Evolutionary conservation across 2,113 vertebrate species (phyloP).

Genomic region (Indicator maculatus): DNA sequence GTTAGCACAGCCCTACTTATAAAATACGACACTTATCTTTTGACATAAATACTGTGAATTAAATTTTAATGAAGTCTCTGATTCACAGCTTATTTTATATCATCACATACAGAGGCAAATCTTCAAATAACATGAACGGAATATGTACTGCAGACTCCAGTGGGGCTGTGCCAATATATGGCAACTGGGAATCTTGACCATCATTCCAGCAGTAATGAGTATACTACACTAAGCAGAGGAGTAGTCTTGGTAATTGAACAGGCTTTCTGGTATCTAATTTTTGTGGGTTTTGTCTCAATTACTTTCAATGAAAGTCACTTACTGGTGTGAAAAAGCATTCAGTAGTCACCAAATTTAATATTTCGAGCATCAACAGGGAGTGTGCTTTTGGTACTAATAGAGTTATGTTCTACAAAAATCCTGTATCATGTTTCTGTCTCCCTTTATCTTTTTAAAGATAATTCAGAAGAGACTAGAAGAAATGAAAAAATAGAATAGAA

Average conservation of each 20-base stretch:
- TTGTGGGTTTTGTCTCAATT: not conserved
- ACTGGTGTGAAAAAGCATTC: constrained; percentile 7
- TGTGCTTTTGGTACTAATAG: not conserved
- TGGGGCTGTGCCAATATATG: not conserved
- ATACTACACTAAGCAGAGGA: not conserved
- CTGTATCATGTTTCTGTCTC: not conserved
- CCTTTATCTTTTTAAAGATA: not conserved
- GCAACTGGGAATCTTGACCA: not conserved
- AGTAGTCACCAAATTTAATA: not conserved
- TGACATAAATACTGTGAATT: not conserved
- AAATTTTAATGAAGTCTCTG: not conserved
- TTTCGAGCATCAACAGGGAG: not conserved
- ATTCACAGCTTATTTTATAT: not conserved
- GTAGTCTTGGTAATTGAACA: not conserved
- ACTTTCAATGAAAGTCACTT: not conserved
- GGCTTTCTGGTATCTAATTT: not conserved
- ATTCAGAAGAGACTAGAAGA: not conserved
- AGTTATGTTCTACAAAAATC: no score
- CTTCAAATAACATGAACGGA: not conserved
- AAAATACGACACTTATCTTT: not conserved
- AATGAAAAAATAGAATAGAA: not conserved
- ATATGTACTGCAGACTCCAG: not conserved
- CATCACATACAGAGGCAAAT: not conserved
- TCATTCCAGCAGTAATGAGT: not conserved
- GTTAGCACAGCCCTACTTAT: not conserved